Evolutionary conservation across 2,888 invertebrate genomes (phyloP), one percentile per base, ranked within the genome.

Genomic region (Priocnemis perturbator): DNA sequence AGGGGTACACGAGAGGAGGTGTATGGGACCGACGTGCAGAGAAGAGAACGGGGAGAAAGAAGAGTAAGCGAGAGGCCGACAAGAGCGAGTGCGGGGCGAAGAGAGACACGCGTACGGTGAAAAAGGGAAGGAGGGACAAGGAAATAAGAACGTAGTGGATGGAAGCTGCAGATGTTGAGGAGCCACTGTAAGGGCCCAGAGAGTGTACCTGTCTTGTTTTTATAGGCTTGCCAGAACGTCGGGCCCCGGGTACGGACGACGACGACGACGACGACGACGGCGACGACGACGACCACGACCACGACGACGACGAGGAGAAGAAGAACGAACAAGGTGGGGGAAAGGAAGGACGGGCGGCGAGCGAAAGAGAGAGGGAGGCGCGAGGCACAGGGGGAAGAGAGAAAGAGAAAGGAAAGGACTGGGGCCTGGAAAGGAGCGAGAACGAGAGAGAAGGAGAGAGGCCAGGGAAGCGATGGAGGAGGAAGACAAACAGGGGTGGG

Each of bases 121-220:
- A 37, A 57, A 59, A 67, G 61, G 53, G 60, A 69, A 57, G 69
- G 69, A 58, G 67, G 60, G 68, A 64, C 21, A 50, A 63, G 67
- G 58, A 64, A 60, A 74, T 69, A 73, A 66, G 69, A 80, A 79
- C 77, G 71, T 67, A 74, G 72, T 79, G 82, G 81, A 84, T 79
- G 82, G 81, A 85, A 85, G 85, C 82, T 81, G 81, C 82, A 78
- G 85, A 86, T 84, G 86, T 83, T 80, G 83, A 86, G 83, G 86
- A 88, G 88, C 88, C 88, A 88, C 88, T 84, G 88, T 85, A 86
- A 87, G 86, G 87, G 87, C 82, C 85, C 83, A 78, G 85, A 85
- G 86, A 88, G 88, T 88, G 88, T 88, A 88, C 87, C 88, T 87
- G 89, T 89, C 89, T 88, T 88, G 88, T 89, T 89, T 88, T 88